phyloP scores from a whole-genome alignment of 2,888 invertebrate genomes.

The Automeris io region DNA sequence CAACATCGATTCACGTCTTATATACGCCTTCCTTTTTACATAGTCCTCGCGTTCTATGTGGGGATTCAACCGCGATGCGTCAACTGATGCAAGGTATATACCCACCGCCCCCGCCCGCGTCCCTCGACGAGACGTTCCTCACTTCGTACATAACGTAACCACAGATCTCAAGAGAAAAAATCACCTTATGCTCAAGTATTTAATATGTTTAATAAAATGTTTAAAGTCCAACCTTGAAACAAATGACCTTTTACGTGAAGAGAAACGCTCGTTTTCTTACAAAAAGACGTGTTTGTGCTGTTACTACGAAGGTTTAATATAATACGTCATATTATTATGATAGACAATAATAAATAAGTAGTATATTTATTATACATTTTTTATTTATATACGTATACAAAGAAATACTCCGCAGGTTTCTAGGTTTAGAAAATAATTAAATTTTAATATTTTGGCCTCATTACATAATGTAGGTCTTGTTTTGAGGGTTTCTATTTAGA shows the following conservation, averaged over 20 bases:
- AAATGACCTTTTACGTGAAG: slow-evolving; percentile 34
- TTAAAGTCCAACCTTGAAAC: slow-evolving; percentile 44
- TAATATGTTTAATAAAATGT: slow-evolving; percentile 35
- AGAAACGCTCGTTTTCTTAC: slow-evolving; percentile 21
- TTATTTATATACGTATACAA: too few species aligned
- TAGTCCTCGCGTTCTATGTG: slow-evolving; percentile 66
- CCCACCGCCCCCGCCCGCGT: slow-evolving; percentile 46
- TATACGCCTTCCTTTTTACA: slow-evolving; percentile 64
- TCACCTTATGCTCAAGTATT: slow-evolving; percentile 18
- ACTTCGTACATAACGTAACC: slow-evolving; percentile 22
- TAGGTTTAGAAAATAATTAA: too few species aligned
- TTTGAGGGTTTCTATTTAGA: too few species aligned
- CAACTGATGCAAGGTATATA: slow-evolving; percentile 66
- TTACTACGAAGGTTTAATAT: too few species aligned
- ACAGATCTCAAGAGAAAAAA: slow-evolving; percentile 27
- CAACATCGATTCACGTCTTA: slow-evolving; percentile 70
- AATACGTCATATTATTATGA: too few species aligned
- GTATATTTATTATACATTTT: too few species aligned
- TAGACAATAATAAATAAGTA: too few species aligned
- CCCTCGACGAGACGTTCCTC: slow-evolving; percentile 23
- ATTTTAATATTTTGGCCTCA: too few species aligned
- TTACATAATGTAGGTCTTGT: too few species aligned
- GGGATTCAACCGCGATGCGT: slow-evolving; percentile 73
- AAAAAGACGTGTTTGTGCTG: slow-evolving; percentile 14
- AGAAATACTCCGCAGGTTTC: too few species aligned